These are phyloP conservation scores for Anarsia innoxiella DNA, from an alignment of 2,888 invertebrate species.

Conservation along the genomic window DNA sequence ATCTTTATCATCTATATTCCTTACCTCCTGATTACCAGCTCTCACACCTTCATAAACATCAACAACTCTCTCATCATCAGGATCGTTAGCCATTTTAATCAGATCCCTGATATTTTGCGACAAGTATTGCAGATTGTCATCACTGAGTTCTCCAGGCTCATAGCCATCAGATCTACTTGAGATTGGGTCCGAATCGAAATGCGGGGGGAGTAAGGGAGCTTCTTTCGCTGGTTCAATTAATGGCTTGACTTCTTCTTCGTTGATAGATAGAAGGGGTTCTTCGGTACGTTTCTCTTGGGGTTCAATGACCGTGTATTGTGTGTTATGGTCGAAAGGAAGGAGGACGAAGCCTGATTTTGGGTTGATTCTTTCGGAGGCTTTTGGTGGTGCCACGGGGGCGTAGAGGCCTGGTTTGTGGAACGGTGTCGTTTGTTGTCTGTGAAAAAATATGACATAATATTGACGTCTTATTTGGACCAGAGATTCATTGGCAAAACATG, in stretches of 20 bases:
- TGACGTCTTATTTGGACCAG: too few species aligned
- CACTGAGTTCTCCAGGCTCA: slow-evolving; percentile 40
- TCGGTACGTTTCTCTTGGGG: slow-evolving; percentile 44
- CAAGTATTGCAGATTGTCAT: slow-evolving; percentile 61
- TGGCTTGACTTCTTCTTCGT: slow-evolving; percentile 51
- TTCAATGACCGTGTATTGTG: slow-evolving; percentile 54
- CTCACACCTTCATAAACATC: slow-evolving; percentile 54
- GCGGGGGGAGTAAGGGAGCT: slow-evolving; percentile 46
- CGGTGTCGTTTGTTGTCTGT: slow-evolving; percentile 44
- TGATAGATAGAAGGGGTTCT: slow-evolving; percentile 47
- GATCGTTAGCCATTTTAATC: slow-evolving; percentile 55
- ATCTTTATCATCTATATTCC: too few species aligned
- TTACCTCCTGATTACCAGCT: slow-evolving; percentile 20
- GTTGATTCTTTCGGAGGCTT: slow-evolving; percentile 37
- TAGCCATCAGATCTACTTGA: slow-evolving; percentile 44
- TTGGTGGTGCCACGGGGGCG: slow-evolving; percentile 68
- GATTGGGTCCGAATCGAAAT: slow-evolving; percentile 38
- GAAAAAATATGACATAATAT: too few species aligned
- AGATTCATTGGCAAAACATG: too few species aligned
- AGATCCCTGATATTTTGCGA: slow-evolving; percentile 57
- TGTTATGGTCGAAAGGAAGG: slow-evolving; percentile 46
- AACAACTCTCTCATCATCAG: slow-evolving; percentile 47
- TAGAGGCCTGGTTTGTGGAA: slow-evolving; percentile 70
- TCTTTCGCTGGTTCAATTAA: slow-evolving; percentile 47
- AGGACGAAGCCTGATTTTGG: slow-evolving; percentile 35